A percentile compares a stretch with the other conserved stretches of the same genome.
Conservation (phyloP, 2,888 invertebrate genomes). For the Archips crataeganus region DNA sequence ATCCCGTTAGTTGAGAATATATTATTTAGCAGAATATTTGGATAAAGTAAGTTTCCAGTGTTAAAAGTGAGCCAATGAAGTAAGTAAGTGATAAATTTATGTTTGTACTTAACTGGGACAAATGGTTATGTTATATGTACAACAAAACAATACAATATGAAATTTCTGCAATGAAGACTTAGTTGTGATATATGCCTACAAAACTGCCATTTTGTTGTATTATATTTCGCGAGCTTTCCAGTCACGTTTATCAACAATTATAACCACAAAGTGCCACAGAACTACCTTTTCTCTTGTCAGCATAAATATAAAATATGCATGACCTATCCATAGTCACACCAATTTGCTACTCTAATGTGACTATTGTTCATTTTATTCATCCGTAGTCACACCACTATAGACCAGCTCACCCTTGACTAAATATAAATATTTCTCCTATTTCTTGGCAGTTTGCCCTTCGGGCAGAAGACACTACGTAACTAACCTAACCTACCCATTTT, state of each 20-base stretch:
- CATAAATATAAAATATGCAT: not conserved
- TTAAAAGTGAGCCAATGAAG: not conserved
- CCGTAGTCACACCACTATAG: too few species aligned
- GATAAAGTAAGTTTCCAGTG: not conserved
- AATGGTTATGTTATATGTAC: not conserved
- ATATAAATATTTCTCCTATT: too few species aligned
- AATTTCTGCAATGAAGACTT: conserved; percentile 1
- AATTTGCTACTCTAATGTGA: too few species aligned
- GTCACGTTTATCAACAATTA: not conserved
- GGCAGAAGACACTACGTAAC: too few species aligned
- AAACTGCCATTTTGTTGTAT: conserved; percentile 36
- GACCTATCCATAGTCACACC: too few species aligned
- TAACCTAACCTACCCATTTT: too few species aligned
- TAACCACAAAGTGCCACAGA: conserved; percentile 30
- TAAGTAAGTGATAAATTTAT: not conserved
- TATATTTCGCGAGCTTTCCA: conserved; percentile 11
- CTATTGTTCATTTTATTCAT: too few species aligned
- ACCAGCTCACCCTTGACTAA: too few species aligned
- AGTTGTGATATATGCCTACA: conserved; percentile 23
- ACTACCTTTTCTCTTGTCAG: conserved; percentile 15
- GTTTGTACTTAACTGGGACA: conserved; percentile 38
- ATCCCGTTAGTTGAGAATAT: not conserved
- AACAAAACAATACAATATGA: not conserved
- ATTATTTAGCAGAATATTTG: not conserved
- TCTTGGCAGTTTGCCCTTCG: too few species aligned